phyloP scores from a whole-genome alignment of 2,797 vertebrate species.

The Hylomyscus alleni region DNA sequence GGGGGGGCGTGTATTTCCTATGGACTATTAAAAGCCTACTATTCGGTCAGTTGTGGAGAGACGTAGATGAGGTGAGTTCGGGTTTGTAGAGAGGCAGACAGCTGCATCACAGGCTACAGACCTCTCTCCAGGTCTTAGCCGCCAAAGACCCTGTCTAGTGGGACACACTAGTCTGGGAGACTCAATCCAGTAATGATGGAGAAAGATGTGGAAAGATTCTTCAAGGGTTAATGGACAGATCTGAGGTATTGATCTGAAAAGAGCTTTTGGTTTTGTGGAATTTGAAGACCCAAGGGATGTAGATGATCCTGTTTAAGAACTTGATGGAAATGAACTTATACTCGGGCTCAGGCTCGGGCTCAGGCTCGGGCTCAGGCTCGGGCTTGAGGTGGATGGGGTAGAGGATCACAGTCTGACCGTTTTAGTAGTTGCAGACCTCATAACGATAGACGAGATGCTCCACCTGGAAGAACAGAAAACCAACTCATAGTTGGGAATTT shows the following conservation, averaged over 20 bases:
- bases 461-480: constrained; percentile 98
- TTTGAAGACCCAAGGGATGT: constrained; percentile 98
- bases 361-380: constrained; percentile 96
- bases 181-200: constrained; percentile 95
- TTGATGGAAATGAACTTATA: constrained; percentile 97
- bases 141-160: constrained; percentile 78
- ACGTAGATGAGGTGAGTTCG: constrained; percentile 67
- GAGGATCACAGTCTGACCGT: constrained; percentile 95
- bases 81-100: constrained; percentile 69
- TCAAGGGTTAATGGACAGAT: constrained; percentile 98
- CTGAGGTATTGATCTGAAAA: constrained; percentile 96
- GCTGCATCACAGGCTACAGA: constrained; percentile 75
- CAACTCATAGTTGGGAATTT: constrained; percentile 97
- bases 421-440: constrained; percentile 94
- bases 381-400: constrained; percentile 93
- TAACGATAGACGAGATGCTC: constrained; percentile 96
- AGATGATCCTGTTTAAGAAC: constrained; percentile 97
- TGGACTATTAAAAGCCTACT: background rate
- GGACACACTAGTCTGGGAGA: constrained; percentile 88
- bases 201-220: constrained; percentile 97
- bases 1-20: background rate
- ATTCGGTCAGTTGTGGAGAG: constrained; percentile 80
- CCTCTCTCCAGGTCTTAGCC: constrained; percentile 71
- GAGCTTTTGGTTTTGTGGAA: constrained; percentile 98
- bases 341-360: constrained; percentile 97